These are phyloP conservation scores for Colletes gigas DNA, from an alignment of 1,140 invertebrate species.

Conservation along the genomic window DNA sequence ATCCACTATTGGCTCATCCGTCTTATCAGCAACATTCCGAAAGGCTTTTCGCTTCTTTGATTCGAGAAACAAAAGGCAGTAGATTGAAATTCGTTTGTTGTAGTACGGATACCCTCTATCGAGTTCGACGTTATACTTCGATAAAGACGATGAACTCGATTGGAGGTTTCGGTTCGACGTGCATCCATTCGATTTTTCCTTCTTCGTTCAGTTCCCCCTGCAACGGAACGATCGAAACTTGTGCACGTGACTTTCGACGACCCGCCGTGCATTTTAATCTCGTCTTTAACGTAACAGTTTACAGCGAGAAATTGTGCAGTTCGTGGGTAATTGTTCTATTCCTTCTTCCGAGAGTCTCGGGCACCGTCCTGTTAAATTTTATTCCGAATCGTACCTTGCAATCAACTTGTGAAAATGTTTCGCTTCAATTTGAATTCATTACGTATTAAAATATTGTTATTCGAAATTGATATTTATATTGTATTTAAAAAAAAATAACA, in stretches of 20 bases:
- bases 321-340: background rate
- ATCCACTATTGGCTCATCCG: conserved; percentile 49
- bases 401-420: background rate
- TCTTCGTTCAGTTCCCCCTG: background rate
- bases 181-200: conserved; percentile 50
- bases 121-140: conserved; percentile 66
- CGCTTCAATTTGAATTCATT: too few species aligned
- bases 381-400: background rate
- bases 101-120: conserved; percentile 54
- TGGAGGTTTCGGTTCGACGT: conserved; percentile 54
- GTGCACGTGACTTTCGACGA: background rate
- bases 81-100: conserved; percentile 72
- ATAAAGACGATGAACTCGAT: conserved; percentile 59
- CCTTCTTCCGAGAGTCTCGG: background rate
- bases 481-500: too few species aligned
- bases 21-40: conserved; percentile 58
- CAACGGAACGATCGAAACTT: conserved; percentile 1
- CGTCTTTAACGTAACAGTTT: background rate
- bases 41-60: conserved; percentile 61
- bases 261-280: conserved; percentile 10
- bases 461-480: too few species aligned
- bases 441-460: too few species aligned
- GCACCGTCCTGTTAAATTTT: background rate
- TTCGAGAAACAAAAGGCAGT: conserved; percentile 64
- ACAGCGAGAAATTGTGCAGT: background rate